Conservation (phyloP, 2,888 invertebrate genomes). For the Uropetala carovei region DNA sequence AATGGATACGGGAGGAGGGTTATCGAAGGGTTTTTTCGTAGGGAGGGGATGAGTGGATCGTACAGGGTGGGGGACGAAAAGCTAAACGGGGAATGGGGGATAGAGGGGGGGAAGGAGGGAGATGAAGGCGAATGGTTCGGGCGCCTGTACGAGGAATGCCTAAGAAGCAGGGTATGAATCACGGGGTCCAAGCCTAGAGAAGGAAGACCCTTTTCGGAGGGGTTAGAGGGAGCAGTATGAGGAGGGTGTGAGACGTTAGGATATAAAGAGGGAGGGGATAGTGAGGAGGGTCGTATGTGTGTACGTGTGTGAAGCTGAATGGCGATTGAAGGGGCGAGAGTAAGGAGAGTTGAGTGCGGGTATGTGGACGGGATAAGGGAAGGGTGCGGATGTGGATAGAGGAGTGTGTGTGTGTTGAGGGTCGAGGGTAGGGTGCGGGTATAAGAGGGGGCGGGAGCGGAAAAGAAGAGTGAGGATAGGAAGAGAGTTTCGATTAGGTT, state of each 20-base stretch:
- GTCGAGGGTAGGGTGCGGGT: conserved; percentile 5
- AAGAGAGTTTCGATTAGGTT: not conserved
- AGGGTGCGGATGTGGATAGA: not conserved
- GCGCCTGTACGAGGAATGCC: conserved; percentile 46
- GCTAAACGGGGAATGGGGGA: not conserved
- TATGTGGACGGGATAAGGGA: not conserved
- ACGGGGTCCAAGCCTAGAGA: not conserved
- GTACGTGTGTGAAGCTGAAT: not conserved
- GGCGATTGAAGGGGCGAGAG: not conserved
- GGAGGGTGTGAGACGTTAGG: not conserved
- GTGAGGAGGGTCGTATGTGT: not conserved
- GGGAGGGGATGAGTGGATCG: not conserved
- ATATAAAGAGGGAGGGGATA: not conserved
- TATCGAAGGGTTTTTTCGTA: not conserved
- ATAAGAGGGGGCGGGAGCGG: too few species aligned
- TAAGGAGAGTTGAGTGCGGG: not conserved
- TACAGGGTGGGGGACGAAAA: not conserved
- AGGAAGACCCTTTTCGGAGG: not conserved
- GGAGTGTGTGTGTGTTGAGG: not conserved
- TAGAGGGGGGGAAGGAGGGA: not conserved
- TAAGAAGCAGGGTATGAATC: conserved; percentile 55
- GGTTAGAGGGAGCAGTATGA: not conserved
- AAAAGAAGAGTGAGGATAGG: not conserved
- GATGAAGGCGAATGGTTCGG: not conserved
- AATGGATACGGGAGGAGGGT: not conserved